Evolutionary conservation across 2,797 vertebrate genomes (phyloP), one percentile per base, ranked within the genome.

Genomic region (Lutjanus argentimaculatus): DNA sequence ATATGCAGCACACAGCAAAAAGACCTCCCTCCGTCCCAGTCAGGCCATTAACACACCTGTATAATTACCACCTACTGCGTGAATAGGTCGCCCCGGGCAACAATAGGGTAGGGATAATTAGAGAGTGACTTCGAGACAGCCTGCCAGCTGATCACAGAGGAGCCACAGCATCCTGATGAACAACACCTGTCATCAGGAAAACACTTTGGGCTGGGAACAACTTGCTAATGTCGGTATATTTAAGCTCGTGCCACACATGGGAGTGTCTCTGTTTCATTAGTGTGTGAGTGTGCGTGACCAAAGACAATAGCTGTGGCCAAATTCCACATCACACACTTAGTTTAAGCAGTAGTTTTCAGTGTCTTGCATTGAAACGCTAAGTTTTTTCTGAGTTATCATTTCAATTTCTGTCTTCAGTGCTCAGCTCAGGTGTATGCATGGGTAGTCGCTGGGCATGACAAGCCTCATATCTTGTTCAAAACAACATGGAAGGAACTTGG

Each of bases 21-120:
- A 81, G 61, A 74, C 72, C 83, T 75, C 82, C 75, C 66, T 83
- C 43, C 9, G 45, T 85, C 74, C 66, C 82, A 49, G 83, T 83
- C 73, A 55, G 79, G 70, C 88, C 91, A 92, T 95, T 93, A 93
- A 88, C 88, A 92, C 92, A 94, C 89, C 91, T 93, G 91, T 90
- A 87, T 94, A 94, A 95, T 96, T 87, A 92, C 82, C 91, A 89
- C 89, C 85, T 79, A 78, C 64, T 48, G 79, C 72, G 79, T 76
- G 82, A 91, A 88, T 30, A 81, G 88, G 89, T 90, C 56, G 75
- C 87, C 80, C 49, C 1, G 57, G 87, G 90, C 82, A 80, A 78
- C 83, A 83, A 61, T 30, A 83, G 78, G 55, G 55, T 42, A n/a
- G 46, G 80, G 76, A 80, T 93, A 90, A 93, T 93, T 92, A 88